Conservation (phyloP, 2,888 invertebrate genomes). For the Cetonia aurata region DNA sequence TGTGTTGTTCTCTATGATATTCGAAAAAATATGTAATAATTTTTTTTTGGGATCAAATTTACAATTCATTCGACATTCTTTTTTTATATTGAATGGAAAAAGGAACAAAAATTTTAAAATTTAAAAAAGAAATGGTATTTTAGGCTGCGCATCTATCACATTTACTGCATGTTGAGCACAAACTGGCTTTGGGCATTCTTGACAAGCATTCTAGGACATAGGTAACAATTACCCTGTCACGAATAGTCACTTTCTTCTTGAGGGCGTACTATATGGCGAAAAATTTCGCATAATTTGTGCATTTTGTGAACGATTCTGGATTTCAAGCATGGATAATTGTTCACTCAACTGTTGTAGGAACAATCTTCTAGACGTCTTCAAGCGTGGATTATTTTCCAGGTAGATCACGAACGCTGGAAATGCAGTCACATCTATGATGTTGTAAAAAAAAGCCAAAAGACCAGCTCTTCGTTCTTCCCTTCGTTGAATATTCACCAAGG, state of each 20-base stretch:
- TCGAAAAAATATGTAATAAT: too few species aligned
- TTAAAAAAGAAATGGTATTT: neutral
- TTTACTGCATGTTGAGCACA: neutral
- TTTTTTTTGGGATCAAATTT: too few species aligned
- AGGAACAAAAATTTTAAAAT: neutral
- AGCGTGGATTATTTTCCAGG: constrained; percentile 8
- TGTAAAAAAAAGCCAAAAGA: too few species aligned
- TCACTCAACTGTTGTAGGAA: constrained; percentile 5
- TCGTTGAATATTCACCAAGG: constrained; percentile 5
- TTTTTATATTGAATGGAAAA: neutral
- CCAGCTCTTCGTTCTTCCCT: neutral
- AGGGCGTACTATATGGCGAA: neutral
- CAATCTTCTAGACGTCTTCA: constrained; percentile 10
- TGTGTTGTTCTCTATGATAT: too few species aligned
- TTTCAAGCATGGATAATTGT: constrained; percentile 8
- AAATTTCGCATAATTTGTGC: constrained; percentile 1
- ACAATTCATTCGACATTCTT: neutral
- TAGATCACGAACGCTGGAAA: constrained; percentile 1
- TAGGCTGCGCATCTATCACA: constrained; percentile 12
- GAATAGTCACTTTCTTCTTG: too few species aligned
- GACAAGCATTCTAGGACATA: neutral
- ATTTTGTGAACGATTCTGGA: neutral
- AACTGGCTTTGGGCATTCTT: constrained; percentile 11
- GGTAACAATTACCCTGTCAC: neutral
- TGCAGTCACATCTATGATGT: too few species aligned